phyloP scores from a whole-genome alignment of 2,113 vertebrate genomes.

The Butorides virescens region DNA sequence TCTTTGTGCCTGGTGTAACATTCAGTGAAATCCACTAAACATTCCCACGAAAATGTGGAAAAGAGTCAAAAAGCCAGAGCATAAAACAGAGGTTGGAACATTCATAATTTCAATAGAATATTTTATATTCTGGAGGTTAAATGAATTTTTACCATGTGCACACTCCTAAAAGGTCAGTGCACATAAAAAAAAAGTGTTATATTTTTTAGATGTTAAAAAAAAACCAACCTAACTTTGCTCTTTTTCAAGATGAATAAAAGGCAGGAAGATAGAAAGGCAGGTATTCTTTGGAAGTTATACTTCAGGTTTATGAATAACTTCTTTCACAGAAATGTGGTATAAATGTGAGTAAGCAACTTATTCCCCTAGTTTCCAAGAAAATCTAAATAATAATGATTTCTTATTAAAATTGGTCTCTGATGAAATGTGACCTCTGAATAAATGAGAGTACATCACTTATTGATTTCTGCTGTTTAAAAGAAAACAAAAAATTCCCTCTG shows the following conservation, averaged over 20 bases:
- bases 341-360: neutral
- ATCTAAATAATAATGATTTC: neutral
- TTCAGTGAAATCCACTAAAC: neutral
- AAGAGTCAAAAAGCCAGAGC: neutral
- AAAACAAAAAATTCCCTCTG: neutral
- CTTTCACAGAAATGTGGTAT: neutral
- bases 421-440: neutral
- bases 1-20: neutral
- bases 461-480: neutral
- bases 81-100: neutral
- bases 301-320: neutral
- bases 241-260: neutral
- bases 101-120: neutral
- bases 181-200: neutral
- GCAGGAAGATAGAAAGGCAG: neutral
- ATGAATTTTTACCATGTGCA: neutral
- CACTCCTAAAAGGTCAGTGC: neutral
- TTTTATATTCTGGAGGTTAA: neutral
- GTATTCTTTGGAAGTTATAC: neutral
- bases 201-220: neutral
- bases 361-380: neutral
- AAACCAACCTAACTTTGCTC: fast-evolving
- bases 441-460: neutral
- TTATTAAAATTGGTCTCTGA: neutral
- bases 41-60: neutral